Conservation (phyloP, 2,888 invertebrate genomes). For the Synergus umbraculus region DNA sequence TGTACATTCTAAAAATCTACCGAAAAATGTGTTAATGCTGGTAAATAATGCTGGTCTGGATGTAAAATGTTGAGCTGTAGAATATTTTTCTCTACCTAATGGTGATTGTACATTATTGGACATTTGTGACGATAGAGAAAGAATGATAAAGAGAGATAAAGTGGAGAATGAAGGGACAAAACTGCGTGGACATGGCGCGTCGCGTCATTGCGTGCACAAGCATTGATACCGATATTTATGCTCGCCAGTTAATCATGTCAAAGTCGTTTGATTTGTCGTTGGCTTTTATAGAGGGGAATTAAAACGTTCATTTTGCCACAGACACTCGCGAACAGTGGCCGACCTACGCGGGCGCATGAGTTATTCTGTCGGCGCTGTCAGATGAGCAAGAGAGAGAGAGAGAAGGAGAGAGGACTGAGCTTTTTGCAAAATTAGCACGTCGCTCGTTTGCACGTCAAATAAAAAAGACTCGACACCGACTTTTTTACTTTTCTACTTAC, state of each 20-base stretch:
- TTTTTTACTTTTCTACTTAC: neutral
- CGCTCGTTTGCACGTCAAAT: slow-evolving; percentile 61
- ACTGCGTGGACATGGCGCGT: slow-evolving; percentile 62
- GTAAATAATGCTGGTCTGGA: neutral
- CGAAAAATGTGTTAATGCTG: too few species aligned
- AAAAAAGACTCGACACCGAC: slow-evolving; percentile 51
- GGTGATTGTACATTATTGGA: slow-evolving; percentile 15
- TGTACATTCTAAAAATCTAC: too few species aligned
- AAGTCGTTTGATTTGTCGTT: slow-evolving; percentile 77
- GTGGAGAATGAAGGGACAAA: slow-evolving; percentile 20
- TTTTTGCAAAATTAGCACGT: slow-evolving; percentile 74
- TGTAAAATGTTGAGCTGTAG: neutral
- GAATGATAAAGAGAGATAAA: slow-evolving; percentile 28
- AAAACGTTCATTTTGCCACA: slow-evolving; percentile 77
- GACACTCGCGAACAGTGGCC: slow-evolving; percentile 74
- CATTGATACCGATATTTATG: slow-evolving; percentile 77
- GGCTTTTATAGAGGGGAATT: slow-evolving; percentile 77
- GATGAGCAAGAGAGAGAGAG: slow-evolving; percentile 44
- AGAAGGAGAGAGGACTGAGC: slow-evolving; percentile 56
- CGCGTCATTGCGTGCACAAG: slow-evolving; percentile 74
- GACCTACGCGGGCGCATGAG: slow-evolving; percentile 65
- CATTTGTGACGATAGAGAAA: slow-evolving; percentile 26
- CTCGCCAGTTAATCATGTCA: slow-evolving; percentile 77
- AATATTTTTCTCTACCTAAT: neutral
- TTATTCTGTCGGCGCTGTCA: slow-evolving; percentile 68